These are phyloP conservation scores for Megaleporinus macrocephalus DNA, from an alignment of 2,113 vertebrate species.

Conservation along the genomic window DNA sequence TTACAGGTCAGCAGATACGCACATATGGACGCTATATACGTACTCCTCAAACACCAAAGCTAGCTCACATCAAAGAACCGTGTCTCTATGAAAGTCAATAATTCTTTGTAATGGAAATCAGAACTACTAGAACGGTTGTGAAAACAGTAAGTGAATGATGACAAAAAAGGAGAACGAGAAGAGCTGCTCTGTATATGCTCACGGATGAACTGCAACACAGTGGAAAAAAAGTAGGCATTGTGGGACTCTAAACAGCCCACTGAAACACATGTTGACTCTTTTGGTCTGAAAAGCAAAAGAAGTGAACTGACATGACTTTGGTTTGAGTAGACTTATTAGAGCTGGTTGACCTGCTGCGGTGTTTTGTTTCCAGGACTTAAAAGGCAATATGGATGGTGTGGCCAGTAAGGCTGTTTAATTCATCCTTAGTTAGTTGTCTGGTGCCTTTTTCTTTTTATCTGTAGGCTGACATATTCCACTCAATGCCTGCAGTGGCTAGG, in stretches of 20 bases:
- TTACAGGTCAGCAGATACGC: conserved; percentile 71
- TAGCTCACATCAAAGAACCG: too few species aligned
- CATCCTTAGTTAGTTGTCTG: neutral
- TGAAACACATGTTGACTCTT: neutral
- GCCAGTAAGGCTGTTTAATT: neutral
- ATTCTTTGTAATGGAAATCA: conserved; percentile 76
- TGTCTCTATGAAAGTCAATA: conserved; percentile 76
- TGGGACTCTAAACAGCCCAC: neutral
- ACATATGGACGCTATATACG: conserved; percentile 32
- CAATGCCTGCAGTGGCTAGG: conserved; percentile 23
- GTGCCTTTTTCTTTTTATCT: conserved; percentile 6
- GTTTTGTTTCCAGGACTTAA: conserved; percentile 16
- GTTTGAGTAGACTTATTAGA: neutral
- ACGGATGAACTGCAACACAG: neutral
- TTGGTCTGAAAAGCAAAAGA: neutral
- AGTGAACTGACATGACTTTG: too few species aligned
- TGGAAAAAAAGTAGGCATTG: neutral
- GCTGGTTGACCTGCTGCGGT: neutral
- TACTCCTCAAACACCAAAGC: conserved; percentile 70
- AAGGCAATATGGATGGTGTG: neutral
- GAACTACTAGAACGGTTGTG: conserved; percentile 48
- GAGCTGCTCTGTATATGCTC: neutral
- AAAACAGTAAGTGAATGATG: conserved; percentile 61
- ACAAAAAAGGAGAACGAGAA: neutral
- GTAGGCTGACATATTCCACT: conserved; percentile 15